Evolutionary conservation across 1,140 invertebrate genomes (phyloP).

Genomic region (Mycetomoellerius zeteki): DNA sequence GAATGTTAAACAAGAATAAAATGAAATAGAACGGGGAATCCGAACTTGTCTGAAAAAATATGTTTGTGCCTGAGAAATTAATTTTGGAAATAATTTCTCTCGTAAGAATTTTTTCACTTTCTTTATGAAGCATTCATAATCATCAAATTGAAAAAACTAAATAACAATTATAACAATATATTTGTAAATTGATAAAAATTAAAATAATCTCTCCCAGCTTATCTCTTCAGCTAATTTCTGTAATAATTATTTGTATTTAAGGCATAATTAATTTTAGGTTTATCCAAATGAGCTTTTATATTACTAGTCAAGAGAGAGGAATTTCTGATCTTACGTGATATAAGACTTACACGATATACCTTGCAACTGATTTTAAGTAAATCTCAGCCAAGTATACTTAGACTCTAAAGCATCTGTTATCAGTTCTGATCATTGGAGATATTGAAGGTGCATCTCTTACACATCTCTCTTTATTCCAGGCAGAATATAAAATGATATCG

Average conservation of each 20-base stretch:
- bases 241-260: constrained; percentile 3
- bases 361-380: background rate
- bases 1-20: too few species aligned
- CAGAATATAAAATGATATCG: background rate
- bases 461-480: background rate
- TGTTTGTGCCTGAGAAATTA: background rate
- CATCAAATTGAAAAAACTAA: background rate
- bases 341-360: background rate
- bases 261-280: constrained; percentile 1
- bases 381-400: constrained; percentile 1
- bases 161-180: background rate
- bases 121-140: background rate
- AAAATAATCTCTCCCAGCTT: background rate
- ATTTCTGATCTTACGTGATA: background rate
- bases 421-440: background rate
- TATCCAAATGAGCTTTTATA: background rate
- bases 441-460: background rate
- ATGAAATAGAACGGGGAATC: too few species aligned
- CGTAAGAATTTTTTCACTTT: background rate
- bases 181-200: background rate
- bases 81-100: background rate
- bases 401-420: background rate
- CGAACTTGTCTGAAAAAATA: too few species aligned
- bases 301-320: background rate
- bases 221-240: background rate